Percentiles rank a stretch among this genome's conserved stretches.
These are phyloP conservation scores for Lasioglossum morio DNA, from an alignment of 2,888 invertebrate genomes.

Conservation along the genomic window DNA sequence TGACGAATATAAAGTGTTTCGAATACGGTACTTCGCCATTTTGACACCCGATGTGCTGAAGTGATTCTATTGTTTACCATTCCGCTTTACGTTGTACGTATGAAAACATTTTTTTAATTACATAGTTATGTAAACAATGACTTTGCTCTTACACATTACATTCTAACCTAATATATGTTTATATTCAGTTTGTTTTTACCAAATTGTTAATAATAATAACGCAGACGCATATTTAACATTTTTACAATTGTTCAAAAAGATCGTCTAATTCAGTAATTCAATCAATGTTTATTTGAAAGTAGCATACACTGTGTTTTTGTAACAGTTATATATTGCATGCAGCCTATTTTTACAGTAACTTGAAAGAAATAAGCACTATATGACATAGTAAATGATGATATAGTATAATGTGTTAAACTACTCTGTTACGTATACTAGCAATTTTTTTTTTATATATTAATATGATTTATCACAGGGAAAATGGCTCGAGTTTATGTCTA, in stretches of 20 bases:
- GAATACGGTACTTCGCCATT: slow-evolving; percentile 13
- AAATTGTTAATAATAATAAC: neutral
- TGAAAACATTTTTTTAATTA: neutral
- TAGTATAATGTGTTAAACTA: neutral
- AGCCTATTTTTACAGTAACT: neutral
- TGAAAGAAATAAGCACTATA: neutral
- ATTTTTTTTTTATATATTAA: neutral
- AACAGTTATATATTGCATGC: neutral
- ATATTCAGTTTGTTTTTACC: neutral
- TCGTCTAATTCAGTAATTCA: neutral
- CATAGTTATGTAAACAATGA: neutral
- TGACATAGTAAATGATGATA: too few relatives aligned
- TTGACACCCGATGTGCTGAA: neutral
- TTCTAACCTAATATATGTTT: slow-evolving; percentile 18
- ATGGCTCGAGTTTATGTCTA: slow-evolving; percentile 69
- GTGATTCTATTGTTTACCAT: neutral
- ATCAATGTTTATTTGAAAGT: neutral
- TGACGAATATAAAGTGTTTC: neutral
- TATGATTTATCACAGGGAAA: slow-evolving; percentile 13
- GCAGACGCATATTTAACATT: neutral
- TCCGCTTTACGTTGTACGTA: neutral
- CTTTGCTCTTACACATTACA: neutral
- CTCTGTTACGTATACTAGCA: neutral
- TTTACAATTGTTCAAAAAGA: neutral
- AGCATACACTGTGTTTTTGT: neutral